Conservation (phyloP, 2,888 invertebrate genomes). For the Palloptera scutellata region DNA sequence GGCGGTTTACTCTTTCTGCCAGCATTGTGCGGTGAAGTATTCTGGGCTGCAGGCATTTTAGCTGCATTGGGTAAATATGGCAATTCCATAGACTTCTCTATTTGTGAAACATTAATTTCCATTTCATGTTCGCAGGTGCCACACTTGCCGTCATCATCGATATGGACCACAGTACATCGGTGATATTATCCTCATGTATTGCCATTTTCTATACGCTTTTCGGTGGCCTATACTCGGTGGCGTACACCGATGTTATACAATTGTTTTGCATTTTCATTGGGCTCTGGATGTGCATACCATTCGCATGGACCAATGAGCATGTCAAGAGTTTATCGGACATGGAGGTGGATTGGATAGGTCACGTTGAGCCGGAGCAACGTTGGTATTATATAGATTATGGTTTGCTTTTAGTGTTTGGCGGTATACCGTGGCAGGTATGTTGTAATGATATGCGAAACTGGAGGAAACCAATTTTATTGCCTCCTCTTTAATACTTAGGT, state of each 20-base stretch:
- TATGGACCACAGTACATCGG: constrained; percentile 90
- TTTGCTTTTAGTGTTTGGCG: constrained; percentile 89
- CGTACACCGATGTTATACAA: constrained; percentile 98
- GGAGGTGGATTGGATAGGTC: constrained; percentile 91
- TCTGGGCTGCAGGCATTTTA: constrained; percentile 98
- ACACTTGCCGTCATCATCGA: constrained; percentile 97
- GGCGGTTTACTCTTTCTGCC: constrained; percentile 96
- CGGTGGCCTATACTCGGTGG: constrained; percentile 97
- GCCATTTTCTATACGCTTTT: constrained; percentile 98
- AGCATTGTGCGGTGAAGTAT: constrained; percentile 96
- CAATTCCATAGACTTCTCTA: not conserved
- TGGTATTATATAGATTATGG: constrained; percentile 90
- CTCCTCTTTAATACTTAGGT: constrained; percentile 69
- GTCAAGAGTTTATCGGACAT: constrained; percentile 83
- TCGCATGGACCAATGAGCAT: constrained; percentile 88
- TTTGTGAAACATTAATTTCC: not conserved
- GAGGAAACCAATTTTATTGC: not conserved
- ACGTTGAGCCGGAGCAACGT: constrained; percentile 74
- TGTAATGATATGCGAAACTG: not conserved
- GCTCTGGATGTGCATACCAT: constrained; percentile 97
- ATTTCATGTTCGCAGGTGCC: constrained; percentile 72
- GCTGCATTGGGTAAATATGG: constrained; percentile 82
- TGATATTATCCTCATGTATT: constrained; percentile 94
- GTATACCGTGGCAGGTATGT: constrained; percentile 93
- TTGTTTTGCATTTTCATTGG: constrained; percentile 98